phyloP scores from a whole-genome alignment of 2,888 invertebrate species.

The Melanostoma scalare region DNA sequence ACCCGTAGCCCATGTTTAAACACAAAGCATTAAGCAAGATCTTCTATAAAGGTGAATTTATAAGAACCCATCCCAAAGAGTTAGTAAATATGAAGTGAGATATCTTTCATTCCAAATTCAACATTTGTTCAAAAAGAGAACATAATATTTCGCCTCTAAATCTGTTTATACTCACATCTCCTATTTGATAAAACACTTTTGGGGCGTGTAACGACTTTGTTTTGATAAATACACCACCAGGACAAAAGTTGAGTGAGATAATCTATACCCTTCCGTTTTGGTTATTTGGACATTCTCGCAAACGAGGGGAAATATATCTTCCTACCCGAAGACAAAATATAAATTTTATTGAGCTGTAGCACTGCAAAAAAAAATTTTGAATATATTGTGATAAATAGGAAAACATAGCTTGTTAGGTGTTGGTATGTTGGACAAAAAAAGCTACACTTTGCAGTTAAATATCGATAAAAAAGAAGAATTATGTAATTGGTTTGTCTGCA shows the following conservation, averaged over 20 bases:
- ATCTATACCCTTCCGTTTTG: conserved; percentile 11
- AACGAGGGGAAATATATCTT: background rate
- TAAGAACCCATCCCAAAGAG: too few species aligned
- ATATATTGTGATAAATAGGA: conserved; percentile 6
- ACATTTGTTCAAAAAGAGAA: background rate
- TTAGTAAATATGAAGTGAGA: too few species aligned
- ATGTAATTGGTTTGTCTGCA: conserved; percentile 11
- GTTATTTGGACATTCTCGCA: conserved; percentile 33
- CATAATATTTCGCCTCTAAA: conserved; percentile 29
- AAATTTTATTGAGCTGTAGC: conserved; percentile 23
- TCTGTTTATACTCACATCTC: conserved; percentile 13
- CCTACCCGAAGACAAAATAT: conserved; percentile 14
- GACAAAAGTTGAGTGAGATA: conserved; percentile 13
- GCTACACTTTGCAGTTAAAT: conserved; percentile 6
- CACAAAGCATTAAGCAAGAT: too few species aligned
- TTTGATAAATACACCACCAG: conserved; percentile 3
- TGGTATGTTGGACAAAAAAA: background rate
- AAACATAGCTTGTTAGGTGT: background rate
- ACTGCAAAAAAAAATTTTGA: conserved; percentile 23
- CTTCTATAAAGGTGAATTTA: too few species aligned
- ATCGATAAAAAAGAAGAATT: background rate
- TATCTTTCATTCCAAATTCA: background rate
- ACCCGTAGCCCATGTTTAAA: too few species aligned
- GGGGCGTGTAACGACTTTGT: conserved; percentile 32
- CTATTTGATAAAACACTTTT: conserved; percentile 15